These are phyloP conservation scores for Ceraclea dissimilis DNA, from an alignment of 2,888 invertebrate species.

Conservation along the genomic window DNA sequence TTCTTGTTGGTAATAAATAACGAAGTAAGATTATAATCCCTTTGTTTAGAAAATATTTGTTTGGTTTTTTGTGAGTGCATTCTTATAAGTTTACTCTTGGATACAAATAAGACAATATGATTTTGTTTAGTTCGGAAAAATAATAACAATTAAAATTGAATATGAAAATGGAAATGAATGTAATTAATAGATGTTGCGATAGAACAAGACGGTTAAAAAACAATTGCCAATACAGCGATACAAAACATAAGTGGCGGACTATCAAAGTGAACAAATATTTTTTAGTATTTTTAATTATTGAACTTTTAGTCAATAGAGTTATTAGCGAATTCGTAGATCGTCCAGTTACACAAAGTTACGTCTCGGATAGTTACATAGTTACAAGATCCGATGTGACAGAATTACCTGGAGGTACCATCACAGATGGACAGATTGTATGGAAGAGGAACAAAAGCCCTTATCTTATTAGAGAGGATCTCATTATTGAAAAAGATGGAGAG, in stretches of 20 bases:
- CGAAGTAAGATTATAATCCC: constrained; percentile 1
- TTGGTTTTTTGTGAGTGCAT: background rate
- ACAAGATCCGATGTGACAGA: constrained; percentile 49
- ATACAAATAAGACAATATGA: background rate
- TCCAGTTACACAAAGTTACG: constrained; percentile 9
- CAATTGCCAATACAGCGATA: constrained; percentile 48
- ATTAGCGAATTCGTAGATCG: constrained; percentile 10
- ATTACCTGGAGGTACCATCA: constrained; percentile 55
- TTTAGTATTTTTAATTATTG: constrained; percentile 4
- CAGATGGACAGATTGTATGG: constrained; percentile 50
- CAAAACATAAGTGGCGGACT: constrained; percentile 50
- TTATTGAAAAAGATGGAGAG: constrained; percentile 70
- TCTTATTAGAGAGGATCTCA: constrained; percentile 68
- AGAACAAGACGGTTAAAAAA: constrained; percentile 31
- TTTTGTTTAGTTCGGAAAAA: background rate
- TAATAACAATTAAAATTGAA: background rate
- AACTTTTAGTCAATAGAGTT: background rate
- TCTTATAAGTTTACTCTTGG: constrained; percentile 1
- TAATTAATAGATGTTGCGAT: background rate
- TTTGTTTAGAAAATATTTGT: constrained; percentile 4
- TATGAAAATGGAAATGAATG: constrained; percentile 7
- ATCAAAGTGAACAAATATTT: background rate
- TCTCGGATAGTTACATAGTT: constrained; percentile 41
- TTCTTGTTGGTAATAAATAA: background rate
- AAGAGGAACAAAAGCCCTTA: constrained; percentile 62